Conservation (phyloP, 2,113 vertebrate genomes). For the Nothoprocta perdicaria region DNA sequence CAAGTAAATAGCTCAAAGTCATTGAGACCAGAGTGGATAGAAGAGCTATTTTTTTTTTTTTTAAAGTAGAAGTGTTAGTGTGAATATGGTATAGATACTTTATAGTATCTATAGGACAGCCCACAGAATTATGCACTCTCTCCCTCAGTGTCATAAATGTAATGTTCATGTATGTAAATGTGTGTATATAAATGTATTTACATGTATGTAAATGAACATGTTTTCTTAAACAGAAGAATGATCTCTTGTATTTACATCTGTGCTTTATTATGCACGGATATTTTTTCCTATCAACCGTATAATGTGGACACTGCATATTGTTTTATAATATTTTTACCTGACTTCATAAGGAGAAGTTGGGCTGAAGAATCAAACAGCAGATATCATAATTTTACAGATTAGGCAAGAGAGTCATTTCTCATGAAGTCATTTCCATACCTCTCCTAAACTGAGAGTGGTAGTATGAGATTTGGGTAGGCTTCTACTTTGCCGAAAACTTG, state of each 20-base stretch:
- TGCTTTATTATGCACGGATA: not conserved
- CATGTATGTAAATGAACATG: rapidly evolving
- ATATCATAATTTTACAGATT: not conserved
- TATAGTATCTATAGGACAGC: not conserved
- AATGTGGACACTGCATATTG: not conserved
- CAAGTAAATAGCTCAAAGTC: not conserved
- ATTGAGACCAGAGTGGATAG: not conserved
- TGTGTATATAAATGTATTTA: not conserved
- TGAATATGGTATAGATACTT: not conserved
- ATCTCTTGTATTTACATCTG: not conserved
- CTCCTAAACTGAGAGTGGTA: not conserved
- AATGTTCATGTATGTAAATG: not conserved
- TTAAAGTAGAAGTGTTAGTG: not conserved
- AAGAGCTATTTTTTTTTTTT: no score
- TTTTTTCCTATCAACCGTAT: not conserved
- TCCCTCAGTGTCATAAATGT: not conserved
- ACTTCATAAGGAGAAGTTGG: not conserved
- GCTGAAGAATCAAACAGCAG: not conserved
- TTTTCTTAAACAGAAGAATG: not conserved
- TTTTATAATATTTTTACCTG: not conserved
- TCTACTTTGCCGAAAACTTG: not conserved
- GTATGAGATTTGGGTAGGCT: not conserved
- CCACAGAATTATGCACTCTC: not conserved
- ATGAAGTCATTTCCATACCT: not conserved
- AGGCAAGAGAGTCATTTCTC: not conserved